A percentile compares a stretch with the other conserved stretches of the same genome.
These are phyloP conservation scores for Hyles euphorbiae DNA, from an alignment of 1,140 invertebrate species.

Conservation along the genomic window DNA sequence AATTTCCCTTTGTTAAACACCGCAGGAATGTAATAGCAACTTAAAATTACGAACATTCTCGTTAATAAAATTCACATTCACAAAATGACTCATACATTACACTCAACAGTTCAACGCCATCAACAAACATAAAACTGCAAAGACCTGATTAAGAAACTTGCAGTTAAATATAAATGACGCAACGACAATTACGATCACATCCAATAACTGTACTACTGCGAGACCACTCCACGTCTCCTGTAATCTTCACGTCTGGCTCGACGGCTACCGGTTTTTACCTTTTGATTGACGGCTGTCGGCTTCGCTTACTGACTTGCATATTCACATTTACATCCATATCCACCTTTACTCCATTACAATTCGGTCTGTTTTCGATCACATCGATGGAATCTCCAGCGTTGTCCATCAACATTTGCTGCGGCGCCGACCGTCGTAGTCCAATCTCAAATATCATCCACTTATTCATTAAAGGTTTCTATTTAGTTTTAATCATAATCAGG, in stretches of 20 bases:
- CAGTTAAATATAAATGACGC: slow-evolving; percentile 2
- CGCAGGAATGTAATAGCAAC: no score
- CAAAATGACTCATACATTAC: no score
- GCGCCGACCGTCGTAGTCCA: slow-evolving; percentile 62
- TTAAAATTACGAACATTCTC: no score
- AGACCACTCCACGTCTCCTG: slow-evolving; percentile 47
- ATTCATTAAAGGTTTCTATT: slow-evolving; percentile 64
- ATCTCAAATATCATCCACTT: slow-evolving; percentile 73
- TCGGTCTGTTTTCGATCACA: slow-evolving; percentile 30
- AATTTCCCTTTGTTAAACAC: no score
- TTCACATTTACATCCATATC: slow-evolving; percentile 21
- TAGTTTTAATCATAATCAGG: slow-evolving; percentile 65
- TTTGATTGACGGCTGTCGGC: slow-evolving; percentile 73
- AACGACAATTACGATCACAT: slow-evolving; percentile 6
- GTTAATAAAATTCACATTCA: no score
- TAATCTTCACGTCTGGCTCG: slow-evolving; percentile 65
- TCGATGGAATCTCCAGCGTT: slow-evolving; percentile 8
- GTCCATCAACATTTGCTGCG: slow-evolving; percentile 52
- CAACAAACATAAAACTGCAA: no score
- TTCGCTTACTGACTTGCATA: slow-evolving; percentile 52
- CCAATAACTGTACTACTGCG: background rate
- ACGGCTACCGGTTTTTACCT: slow-evolving; percentile 72
- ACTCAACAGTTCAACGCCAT: no score
- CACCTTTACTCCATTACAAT: slow-evolving; percentile 18
- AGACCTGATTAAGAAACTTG: no score